phyloP scores from a whole-genome alignment of 2,113 vertebrate genomes.

The Pterocles burchelli region DNA sequence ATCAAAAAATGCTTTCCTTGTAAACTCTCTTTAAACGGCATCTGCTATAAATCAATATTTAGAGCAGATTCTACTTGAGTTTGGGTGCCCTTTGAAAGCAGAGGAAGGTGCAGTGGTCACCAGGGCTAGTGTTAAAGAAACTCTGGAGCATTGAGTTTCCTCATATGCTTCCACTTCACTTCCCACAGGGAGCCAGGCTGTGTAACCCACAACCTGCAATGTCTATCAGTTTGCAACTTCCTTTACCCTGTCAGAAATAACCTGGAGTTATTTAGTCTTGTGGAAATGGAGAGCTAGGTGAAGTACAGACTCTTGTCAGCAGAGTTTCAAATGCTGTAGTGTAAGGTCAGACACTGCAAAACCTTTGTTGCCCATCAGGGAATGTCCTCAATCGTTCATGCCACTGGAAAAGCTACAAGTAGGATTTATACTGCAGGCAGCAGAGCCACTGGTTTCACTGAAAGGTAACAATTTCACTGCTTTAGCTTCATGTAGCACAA shows the following conservation, averaged over 20 bases:
- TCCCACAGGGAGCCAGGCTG: not conserved
- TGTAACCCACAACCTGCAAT: not conserved
- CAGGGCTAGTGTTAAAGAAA: not conserved
- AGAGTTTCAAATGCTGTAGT: not conserved
- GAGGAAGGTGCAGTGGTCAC: not conserved
- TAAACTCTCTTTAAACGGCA: slow-evolving; percentile 10
- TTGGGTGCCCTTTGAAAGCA: not conserved
- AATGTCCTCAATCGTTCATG: not conserved
- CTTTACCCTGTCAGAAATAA: not conserved
- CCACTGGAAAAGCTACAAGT: not conserved
- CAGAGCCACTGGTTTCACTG: not conserved
- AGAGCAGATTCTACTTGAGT: not conserved
- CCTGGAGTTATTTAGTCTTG: not conserved
- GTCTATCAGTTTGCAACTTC: not conserved
- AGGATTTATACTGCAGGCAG: not conserved
- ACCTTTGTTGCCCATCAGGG: not conserved
- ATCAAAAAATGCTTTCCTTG: not conserved
- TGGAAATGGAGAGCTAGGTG: not conserved
- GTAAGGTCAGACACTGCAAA: not conserved
- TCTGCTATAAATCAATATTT: slow-evolving; percentile 35
- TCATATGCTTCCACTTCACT: fast-evolving
- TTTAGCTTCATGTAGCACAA: not conserved
- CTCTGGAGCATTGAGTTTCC: not conserved
- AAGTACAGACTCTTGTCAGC: not conserved
- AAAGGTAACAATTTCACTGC: not conserved